phyloP scores from a whole-genome alignment of 2,888 invertebrate species.

The Deladenus siricidicola region DNA sequence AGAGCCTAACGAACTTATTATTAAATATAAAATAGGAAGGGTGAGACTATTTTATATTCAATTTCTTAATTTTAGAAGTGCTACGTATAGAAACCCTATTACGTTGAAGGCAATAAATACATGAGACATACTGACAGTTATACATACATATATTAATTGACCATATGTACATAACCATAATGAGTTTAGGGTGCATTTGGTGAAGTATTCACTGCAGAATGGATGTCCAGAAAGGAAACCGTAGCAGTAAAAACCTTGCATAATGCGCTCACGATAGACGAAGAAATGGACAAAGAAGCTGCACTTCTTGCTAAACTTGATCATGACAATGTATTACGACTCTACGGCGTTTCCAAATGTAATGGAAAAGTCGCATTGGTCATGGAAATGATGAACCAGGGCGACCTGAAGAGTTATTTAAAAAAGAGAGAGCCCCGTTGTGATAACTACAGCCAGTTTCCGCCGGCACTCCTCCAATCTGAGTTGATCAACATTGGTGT shows the following conservation, averaged over 20 bases:
- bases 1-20: conserved; percentile 33
- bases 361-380: conserved; percentile 67
- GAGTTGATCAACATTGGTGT: conserved; percentile 39
- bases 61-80: too few species aligned
- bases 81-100: too few species aligned
- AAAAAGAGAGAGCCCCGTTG: conserved; percentile 31
- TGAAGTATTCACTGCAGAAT: conserved; percentile 43
- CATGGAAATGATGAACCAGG: conserved; percentile 94
- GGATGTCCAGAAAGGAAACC: conserved; percentile 28
- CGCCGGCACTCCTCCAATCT: conserved; percentile 65
- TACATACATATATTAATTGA: too few species aligned
- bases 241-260: conserved; percentile 35
- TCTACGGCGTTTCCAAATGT: conserved; percentile 79
- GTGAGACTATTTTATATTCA: too few species aligned
- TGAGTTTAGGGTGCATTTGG: conserved; percentile 46
- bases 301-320: conserved; percentile 84
- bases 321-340: conserved; percentile 89
- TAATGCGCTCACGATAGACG: conserved; percentile 25
- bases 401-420: conserved; percentile 56
- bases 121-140: too few species aligned
- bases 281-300: conserved; percentile 63
- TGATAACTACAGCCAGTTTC: conserved; percentile 43
- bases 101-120: too few species aligned
- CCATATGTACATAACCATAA: too few species aligned
- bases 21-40: conserved; percentile 45